phyloP scores from a whole-genome alignment of 2,888 invertebrate genomes.

The Stegana nigrithorax region DNA sequence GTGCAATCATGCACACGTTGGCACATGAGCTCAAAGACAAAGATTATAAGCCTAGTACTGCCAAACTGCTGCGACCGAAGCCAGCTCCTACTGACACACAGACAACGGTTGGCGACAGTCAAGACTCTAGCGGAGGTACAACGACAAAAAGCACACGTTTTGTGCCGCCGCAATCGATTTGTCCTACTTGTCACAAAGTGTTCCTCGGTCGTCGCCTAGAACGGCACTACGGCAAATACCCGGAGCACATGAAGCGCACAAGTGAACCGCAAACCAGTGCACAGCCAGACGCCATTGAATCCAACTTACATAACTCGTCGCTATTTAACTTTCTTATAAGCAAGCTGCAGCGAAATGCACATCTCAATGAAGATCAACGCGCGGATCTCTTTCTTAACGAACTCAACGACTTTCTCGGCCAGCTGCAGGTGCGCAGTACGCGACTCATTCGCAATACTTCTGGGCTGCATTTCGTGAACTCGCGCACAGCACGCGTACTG shows the following conservation, averaged over 20 bases:
- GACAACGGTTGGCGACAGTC: too few species aligned
- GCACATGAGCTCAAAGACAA: conserved; percentile 27
- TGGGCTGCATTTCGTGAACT: conserved; percentile 63
- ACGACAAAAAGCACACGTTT: conserved; percentile 37
- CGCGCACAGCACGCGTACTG: conserved; percentile 58
- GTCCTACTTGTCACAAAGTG: conserved; percentile 65
- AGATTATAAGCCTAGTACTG: conserved; percentile 35
- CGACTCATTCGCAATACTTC: conserved; percentile 65
- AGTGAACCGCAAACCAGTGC: background rate
- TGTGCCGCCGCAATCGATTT: conserved; percentile 59
- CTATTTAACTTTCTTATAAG: conserved; percentile 61
- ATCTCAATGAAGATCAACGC: conserved; percentile 63
- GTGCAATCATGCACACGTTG: background rate
- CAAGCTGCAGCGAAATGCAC: conserved; percentile 56
- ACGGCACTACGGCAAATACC: conserved; percentile 61
- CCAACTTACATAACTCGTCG: conserved; percentile 38
- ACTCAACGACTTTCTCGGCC: conserved; percentile 64
- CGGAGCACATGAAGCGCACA: conserved; percentile 56
- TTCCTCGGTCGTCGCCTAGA: conserved; percentile 64
- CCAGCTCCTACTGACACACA: background rate
- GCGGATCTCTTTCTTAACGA: conserved; percentile 64
- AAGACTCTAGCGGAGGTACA: too few species aligned
- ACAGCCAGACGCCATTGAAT: conserved; percentile 18
- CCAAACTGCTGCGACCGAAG: conserved; percentile 25
- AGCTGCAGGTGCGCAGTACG: conserved; percentile 63